A percentile compares a stretch with the other conserved stretches of the same genome.
These are phyloP conservation scores for Edolisoma coerulescens DNA, from an alignment of 2,113 vertebrate genomes.

Conservation along the genomic window DNA sequence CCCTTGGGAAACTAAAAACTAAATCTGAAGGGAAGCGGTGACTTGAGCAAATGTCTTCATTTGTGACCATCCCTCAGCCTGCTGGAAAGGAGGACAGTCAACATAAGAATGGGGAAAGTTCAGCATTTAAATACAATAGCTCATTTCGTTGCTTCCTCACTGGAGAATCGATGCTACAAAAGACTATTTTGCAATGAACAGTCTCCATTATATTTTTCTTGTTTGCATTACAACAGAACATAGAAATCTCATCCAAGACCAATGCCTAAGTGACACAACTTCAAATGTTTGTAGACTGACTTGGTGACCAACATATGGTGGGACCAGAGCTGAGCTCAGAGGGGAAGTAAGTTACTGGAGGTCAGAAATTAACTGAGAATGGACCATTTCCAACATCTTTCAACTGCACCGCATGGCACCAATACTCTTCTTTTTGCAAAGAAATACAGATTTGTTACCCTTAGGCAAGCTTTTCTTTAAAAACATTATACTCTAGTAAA, in stretches of 20 bases:
- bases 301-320: constrained; percentile 23
- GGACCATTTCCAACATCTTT: neutral
- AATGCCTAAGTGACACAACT: neutral
- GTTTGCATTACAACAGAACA: constrained; percentile 52
- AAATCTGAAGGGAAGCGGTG: neutral
- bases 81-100: neutral
- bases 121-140: constrained; percentile 53
- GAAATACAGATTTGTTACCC: neutral
- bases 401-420: neutral
- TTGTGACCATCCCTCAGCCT: constrained; percentile 20
- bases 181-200: constrained; percentile 47
- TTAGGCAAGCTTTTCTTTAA: neutral
- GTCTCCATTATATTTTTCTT: constrained; percentile 37
- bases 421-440: neutral
- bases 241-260: constrained; percentile 18
- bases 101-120: constrained; percentile 37
- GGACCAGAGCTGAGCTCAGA: constrained; percentile 12
- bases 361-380: constrained; percentile 6
- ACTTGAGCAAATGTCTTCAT: constrained; percentile 42
- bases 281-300: neutral
- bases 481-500: neutral
- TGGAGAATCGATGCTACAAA: constrained; percentile 34
- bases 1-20: constrained; percentile 44
- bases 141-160: constrained; percentile 35
- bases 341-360: constrained; percentile 11